These are phyloP conservation scores for Erythrolamprus reginae DNA, from an alignment of 2,113 vertebrate species.

Conservation along the genomic window DNA sequence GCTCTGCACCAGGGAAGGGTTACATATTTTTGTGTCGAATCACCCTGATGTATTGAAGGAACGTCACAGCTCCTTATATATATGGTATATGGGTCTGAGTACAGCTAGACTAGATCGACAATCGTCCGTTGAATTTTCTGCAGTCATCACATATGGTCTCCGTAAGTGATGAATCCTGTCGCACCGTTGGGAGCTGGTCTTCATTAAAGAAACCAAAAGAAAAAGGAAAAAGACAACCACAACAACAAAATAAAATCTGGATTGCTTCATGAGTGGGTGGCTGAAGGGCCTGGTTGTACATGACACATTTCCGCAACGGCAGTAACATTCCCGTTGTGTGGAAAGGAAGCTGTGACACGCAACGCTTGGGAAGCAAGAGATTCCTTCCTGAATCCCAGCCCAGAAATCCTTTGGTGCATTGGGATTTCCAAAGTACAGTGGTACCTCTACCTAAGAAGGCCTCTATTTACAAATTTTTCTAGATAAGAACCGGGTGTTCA, in stretches of 20 bases:
- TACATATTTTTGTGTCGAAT: no score
- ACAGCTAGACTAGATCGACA: not conserved
- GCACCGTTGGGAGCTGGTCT: not conserved
- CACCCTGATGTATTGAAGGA: no score
- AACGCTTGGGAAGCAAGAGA: not conserved
- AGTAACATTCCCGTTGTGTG: no score
- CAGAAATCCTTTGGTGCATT: not conserved
- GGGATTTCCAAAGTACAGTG: not conserved
- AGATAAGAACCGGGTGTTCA: no score
- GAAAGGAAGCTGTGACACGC: not conserved
- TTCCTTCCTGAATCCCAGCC: not conserved
- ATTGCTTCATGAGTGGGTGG: not conserved
- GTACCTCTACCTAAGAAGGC: no score
- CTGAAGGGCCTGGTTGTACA: not conserved
- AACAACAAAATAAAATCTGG: no score
- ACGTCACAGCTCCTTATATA: no score
- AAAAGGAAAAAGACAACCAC: no score
- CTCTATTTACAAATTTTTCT: no score
- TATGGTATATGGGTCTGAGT: no score
- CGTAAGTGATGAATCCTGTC: not conserved
- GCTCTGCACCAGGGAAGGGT: no score
- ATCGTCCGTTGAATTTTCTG: not conserved
- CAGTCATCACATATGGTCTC: not conserved
- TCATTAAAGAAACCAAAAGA: not conserved
- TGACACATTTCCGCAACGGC: not conserved